Percentiles rank a stretch among this genome's conserved stretches.
These are phyloP conservation scores for Parazoanthus atlanticus DNA, from an alignment of 92 coral and sea anemone species.

Conservation along the genomic window DNA sequence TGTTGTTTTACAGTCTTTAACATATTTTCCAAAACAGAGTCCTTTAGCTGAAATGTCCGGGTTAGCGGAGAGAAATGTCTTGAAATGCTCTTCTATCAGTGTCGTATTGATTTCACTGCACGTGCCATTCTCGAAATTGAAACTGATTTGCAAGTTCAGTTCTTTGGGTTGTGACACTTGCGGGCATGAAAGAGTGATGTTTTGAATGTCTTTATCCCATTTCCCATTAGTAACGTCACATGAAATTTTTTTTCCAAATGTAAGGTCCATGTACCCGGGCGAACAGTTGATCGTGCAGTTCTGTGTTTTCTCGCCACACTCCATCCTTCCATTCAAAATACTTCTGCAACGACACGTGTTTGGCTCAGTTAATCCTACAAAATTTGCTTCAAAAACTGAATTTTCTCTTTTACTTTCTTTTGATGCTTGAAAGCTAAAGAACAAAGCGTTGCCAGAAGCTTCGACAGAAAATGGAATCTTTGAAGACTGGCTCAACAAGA, in stretches of 20 bases:
- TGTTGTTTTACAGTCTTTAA: too few relatives aligned
- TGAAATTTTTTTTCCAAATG: constrained; percentile 31
- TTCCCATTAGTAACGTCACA: constrained; percentile 20
- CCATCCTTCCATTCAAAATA: constrained; percentile 57
- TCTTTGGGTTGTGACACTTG: constrained; percentile 10
- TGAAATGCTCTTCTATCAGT: constrained; percentile 5
- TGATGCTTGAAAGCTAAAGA: too few relatives aligned
- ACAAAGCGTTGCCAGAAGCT: too few relatives aligned
- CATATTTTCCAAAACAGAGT: too few relatives aligned
- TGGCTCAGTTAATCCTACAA: constrained; percentile 45
- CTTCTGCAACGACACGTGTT: constrained; percentile 67
- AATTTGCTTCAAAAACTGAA: constrained; percentile 4
- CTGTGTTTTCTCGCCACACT: constrained; percentile 48
- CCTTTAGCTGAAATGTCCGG: too few relatives aligned
- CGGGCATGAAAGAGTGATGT: too few relatives aligned
- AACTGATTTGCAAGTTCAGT: constrained; percentile 28
- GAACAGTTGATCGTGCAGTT: constrained; percentile 58
- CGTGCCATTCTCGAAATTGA: constrained; percentile 42
- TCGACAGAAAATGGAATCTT: too few relatives aligned
- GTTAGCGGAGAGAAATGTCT: neutral
- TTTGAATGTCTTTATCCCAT: too few relatives aligned
- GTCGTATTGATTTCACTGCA: constrained; percentile 27
- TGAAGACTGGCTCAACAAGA: too few relatives aligned
- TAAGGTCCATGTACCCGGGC: constrained; percentile 45
- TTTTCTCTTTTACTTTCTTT: too few relatives aligned